phyloP scores from a whole-genome alignment of 2,888 invertebrate genomes.

The Cheilosia scutellata region DNA sequence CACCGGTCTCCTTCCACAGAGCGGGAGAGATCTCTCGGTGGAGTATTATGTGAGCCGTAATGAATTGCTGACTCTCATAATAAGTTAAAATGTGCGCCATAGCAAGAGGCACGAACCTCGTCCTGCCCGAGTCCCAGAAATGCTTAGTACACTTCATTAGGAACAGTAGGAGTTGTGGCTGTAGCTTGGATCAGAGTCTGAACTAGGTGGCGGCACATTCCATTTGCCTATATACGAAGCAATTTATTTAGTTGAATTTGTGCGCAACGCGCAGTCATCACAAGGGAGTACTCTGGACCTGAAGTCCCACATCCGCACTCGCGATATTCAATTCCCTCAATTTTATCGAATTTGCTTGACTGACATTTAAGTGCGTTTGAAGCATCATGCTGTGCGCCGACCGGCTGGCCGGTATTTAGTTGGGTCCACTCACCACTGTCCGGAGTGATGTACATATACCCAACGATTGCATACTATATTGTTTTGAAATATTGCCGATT shows the following conservation, averaged over 20 bases:
- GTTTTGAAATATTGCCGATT: constrained; percentile 42
- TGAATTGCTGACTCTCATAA: constrained; percentile 64
- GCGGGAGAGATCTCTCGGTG: constrained; percentile 27
- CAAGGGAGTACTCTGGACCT: not conserved
- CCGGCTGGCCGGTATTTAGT: not conserved
- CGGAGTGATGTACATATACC: too few relatives aligned
- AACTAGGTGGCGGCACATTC: constrained; percentile 50
- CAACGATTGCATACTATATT: constrained; percentile 10
- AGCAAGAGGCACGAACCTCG: constrained; percentile 11
- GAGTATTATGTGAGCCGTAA: constrained; percentile 57
- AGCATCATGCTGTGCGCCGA: constrained; percentile 26
- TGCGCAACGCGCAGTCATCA: constrained; percentile 26
- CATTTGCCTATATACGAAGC: constrained; percentile 29
- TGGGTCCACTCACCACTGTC: too few relatives aligned
- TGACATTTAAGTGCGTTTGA: constrained; percentile 57
- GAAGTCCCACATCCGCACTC: not conserved
- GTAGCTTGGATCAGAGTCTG: constrained; percentile 2
- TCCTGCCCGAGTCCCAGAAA: constrained; percentile 26
- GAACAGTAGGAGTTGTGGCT: constrained; percentile 26
- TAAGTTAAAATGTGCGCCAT: constrained; percentile 46
- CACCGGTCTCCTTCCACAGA: constrained; percentile 46
- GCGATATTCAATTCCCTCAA: constrained; percentile 41
- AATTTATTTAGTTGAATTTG: constrained; percentile 56
- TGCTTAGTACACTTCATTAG: constrained; percentile 40
- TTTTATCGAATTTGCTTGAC: constrained; percentile 58